Evolutionary conservation across 2,797 vertebrate genomes (phyloP).

Genomic region (Gymnopithys bicolor): DNA sequence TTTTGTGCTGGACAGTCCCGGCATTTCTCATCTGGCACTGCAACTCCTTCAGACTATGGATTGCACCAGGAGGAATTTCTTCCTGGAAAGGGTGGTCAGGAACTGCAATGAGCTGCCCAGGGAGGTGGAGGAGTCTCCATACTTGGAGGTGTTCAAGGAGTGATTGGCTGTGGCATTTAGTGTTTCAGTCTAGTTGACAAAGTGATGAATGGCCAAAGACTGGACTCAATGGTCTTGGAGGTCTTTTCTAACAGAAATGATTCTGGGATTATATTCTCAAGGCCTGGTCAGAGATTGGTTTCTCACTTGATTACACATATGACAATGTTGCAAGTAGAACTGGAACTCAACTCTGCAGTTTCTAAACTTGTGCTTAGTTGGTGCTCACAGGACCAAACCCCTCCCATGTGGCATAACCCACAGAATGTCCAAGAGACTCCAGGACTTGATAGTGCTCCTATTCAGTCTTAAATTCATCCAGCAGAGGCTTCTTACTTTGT

Average conservation of each 20-base stretch:
- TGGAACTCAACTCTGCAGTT: background rate
- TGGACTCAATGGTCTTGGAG: background rate
- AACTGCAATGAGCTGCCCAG: background rate
- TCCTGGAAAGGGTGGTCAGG: background rate
- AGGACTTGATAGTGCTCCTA: background rate
- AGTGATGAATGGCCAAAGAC: background rate
- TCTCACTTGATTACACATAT: background rate
- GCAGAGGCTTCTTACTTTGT: background rate
- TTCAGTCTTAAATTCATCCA: background rate
- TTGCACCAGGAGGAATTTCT: background rate
- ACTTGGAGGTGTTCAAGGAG: background rate
- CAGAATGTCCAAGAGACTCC: background rate
- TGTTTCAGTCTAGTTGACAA: no score
- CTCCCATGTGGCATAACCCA: accelerated
- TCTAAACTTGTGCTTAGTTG: background rate
- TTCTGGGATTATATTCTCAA: background rate
- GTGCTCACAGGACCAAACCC: background rate
- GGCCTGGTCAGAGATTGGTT: background rate
- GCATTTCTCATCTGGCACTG: background rate
- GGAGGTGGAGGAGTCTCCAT: background rate
- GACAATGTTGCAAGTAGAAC: background rate
- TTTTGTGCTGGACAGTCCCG: background rate
- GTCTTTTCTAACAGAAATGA: background rate
- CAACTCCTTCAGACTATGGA: background rate
- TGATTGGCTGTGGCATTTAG: accelerated